These are phyloP conservation scores for Takifugu flavidus DNA, from an alignment of 2,113 vertebrate species.

Conservation along the genomic window DNA sequence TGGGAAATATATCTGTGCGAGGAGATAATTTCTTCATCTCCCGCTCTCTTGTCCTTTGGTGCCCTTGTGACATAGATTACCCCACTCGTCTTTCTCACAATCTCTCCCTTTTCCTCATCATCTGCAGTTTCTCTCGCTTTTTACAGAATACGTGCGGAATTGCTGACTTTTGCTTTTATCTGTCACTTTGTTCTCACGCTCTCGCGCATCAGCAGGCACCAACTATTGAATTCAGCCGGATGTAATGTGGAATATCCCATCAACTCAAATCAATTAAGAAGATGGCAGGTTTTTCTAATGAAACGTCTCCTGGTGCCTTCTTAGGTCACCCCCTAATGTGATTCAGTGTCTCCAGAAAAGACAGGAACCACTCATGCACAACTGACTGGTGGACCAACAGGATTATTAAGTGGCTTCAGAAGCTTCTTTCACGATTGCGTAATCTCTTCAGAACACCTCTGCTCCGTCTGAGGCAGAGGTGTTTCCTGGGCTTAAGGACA, in stretches of 20 bases:
- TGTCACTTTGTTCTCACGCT: constrained; percentile 8
- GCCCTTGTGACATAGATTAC: constrained; percentile 13
- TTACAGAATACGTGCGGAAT: constrained; percentile 7
- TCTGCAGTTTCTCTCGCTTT: constrained; percentile 30
- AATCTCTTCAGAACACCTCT: not conserved
- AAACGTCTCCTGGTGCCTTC: constrained; percentile 2
- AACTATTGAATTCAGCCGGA: not conserved
- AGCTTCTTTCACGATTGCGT: constrained; percentile 11
- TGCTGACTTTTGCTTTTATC: constrained; percentile 8
- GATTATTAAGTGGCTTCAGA: constrained; percentile 38
- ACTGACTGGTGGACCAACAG: constrained; percentile 25
- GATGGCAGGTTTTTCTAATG: constrained; percentile 4
- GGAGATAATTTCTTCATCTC: constrained; percentile 31
- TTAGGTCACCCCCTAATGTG: constrained; percentile 18
- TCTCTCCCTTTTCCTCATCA: not conserved
- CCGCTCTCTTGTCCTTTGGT: constrained; percentile 7
- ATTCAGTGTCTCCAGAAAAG: constrained; percentile 11
- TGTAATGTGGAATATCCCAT: not conserved
- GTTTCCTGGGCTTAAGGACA: not conserved
- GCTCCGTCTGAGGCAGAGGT: not conserved
- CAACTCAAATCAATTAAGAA: constrained; percentile 1
- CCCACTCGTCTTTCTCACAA: not conserved
- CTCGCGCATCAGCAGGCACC: not conserved
- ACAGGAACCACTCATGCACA: constrained; percentile 7
- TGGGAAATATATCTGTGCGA: not conserved